Evolutionary conservation across 2,888 invertebrate species (phyloP), one percentile per base, ranked within the genome.

Genomic region (Galerucella calmariensis): DNA sequence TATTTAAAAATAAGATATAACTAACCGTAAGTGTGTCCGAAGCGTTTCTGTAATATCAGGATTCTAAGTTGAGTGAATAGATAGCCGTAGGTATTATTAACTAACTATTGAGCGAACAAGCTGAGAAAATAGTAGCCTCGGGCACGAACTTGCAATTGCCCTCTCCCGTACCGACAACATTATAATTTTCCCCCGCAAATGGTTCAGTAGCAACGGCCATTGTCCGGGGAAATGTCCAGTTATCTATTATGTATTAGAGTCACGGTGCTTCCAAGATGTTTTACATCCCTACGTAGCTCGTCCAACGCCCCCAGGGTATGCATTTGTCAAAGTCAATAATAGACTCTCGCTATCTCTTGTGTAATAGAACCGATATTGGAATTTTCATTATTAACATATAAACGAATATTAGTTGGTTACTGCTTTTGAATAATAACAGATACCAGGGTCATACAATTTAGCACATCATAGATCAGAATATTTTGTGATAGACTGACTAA

Each of bases 321-420:
- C 75, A 78, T 74, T 77, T 74, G 78, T 79, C 79, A 74, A 74
- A 79, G 75, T 75, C 74, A 72, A 78, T 78, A 78, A 78, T 76
- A 71, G 75, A 69, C 70, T 72, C 71, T 46, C 58, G 72, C 61
- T 67, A 75, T 73, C 76, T 76, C 75, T n/a, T 61, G 72, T 51
- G 70, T 74, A 76, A 72, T 69, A 53, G 69, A 69, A 48, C 51
- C 68, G 68, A 69, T 77, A 77, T 77, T 70, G 77, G 61, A 59
- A 76, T 77, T 76, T 76, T 75, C 78, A 73, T 78, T 74, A 78
- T 76, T 76, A 73, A 74, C 73, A 75, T 73, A 77, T 75, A 58
- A 72, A 67, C 62, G 62, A 67, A 48, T 10, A 67, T 67, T 27
- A 3, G 27, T 58, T 72, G 16, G 16, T 35, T 67, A 62, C n/a